phyloP scores from a whole-genome alignment of 2,113 vertebrate genomes.

The Salvelinus alpinus region DNA sequence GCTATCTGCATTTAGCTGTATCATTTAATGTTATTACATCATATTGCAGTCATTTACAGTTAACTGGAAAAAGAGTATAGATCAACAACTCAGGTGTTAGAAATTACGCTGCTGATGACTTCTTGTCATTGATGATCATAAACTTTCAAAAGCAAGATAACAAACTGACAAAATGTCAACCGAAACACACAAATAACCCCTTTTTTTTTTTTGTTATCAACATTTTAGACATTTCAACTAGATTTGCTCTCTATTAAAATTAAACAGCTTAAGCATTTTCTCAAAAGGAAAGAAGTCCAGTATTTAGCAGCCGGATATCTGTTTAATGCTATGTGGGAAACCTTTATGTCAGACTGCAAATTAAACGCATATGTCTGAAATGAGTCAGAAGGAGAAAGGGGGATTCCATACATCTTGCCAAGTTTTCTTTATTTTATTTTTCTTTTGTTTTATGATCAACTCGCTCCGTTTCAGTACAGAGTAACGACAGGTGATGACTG shows the following conservation, averaged over 20 bases:
- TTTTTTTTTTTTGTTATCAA: too few species aligned
- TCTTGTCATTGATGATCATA: too few species aligned
- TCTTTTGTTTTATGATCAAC: conserved; percentile 71
- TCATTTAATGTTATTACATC: too few species aligned
- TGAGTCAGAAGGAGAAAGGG: conserved; percentile 88
- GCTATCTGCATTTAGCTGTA: too few species aligned
- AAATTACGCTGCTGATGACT: too few species aligned
- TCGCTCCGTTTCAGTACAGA: conserved; percentile 67
- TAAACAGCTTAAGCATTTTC: neutral
- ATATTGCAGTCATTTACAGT: too few species aligned
- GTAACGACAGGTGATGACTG: conserved; percentile 75
- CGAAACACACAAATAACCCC: too few species aligned
- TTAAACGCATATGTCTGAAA: conserved; percentile 81
- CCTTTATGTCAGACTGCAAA: conserved; percentile 77
- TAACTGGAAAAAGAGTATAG: too few species aligned
- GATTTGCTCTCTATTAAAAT: neutral
- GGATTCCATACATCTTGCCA: conserved; percentile 84
- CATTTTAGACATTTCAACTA: neutral
- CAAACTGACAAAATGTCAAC: too few species aligned
- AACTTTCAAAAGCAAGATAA: too few species aligned
- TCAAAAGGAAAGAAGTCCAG: neutral
- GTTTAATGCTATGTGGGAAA: conserved; percentile 75
- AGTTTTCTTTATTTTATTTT: conserved; percentile 43
- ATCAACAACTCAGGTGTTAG: too few species aligned
- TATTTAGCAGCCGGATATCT: neutral